Percentiles rank a stretch among this genome's conserved stretches.
Evolutionary conservation across 2,797 vertebrate genomes (phyloP).

Genomic region (Sitta carolinensis): DNA sequence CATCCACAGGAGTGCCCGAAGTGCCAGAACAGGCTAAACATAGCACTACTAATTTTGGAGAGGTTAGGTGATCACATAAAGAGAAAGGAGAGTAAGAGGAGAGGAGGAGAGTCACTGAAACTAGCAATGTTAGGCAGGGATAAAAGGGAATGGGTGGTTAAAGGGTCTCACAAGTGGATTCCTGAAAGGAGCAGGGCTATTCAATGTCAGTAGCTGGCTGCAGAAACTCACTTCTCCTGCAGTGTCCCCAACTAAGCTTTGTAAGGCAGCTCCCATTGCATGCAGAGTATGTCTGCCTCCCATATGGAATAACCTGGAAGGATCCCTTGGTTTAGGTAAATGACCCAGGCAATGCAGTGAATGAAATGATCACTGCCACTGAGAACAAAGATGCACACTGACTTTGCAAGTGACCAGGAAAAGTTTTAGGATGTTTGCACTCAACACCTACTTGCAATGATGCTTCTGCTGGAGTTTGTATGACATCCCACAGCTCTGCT

Average conservation of each 20-base stretch:
- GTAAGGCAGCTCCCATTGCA: not conserved
- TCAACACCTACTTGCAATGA: not conserved
- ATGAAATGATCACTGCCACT: not conserved
- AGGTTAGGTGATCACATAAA: constrained; percentile 15
- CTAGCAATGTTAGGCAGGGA: not conserved
- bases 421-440: not conserved
- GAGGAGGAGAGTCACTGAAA: not conserved
- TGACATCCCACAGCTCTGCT: not conserved
- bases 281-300: not conserved
- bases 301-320: not conserved
- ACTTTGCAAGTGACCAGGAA: not conserved
- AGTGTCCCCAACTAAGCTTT: not conserved
- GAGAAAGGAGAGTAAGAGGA: not conserved
- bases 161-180: not conserved
- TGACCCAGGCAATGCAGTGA: not conserved
- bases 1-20: not conserved
- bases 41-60: constrained; percentile 60
- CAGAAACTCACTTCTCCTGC: not conserved
- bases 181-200: not conserved
- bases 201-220: not conserved
- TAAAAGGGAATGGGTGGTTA: not conserved
- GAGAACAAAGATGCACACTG: not conserved
- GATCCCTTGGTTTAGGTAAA: not conserved
- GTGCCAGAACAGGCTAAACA: constrained; percentile 50
- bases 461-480: not conserved